Evolutionary conservation across 2,888 invertebrate genomes (phyloP).

Genomic region (Chelonus formosanus): DNA sequence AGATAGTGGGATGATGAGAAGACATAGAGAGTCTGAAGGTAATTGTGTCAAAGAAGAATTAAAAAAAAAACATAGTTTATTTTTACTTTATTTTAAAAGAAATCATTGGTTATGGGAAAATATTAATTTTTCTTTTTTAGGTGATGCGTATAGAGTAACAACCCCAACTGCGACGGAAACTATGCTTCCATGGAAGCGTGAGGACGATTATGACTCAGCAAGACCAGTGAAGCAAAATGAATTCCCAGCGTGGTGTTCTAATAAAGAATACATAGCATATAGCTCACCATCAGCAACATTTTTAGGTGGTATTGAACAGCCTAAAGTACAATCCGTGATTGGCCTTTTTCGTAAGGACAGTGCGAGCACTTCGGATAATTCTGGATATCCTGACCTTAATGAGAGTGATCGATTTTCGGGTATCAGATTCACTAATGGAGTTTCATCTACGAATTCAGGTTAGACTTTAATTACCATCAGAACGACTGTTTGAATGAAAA

Average conservation of each 20-base stretch:
- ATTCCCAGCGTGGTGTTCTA: conserved; percentile 95
- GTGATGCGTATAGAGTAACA: conserved; percentile 78
- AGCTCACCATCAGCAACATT: conserved; percentile 92
- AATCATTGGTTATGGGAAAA: too few relatives aligned
- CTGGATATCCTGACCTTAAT: conserved; percentile 66
- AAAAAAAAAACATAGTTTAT: too few relatives aligned
- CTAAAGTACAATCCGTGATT: conserved; percentile 87
- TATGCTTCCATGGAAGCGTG: conserved; percentile 91
- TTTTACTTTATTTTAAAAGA: too few relatives aligned
- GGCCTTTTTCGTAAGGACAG: conserved; percentile 88
- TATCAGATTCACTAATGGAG: conserved; percentile 64
- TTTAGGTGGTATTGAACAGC: conserved; percentile 88
- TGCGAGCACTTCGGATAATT: conserved; percentile 73
- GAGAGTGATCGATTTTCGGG: conserved; percentile 71
- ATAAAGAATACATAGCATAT: conserved; percentile 91
- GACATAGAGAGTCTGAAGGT: conserved; percentile 43
- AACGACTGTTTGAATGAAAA: too few relatives aligned
- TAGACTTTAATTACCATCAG: not conserved
- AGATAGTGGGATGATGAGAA: conserved; percentile 34
- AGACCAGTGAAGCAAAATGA: conserved; percentile 79
- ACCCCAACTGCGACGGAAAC: conserved; percentile 90
- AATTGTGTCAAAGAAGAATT: not conserved
- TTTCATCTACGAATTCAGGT: conserved; percentile 48
- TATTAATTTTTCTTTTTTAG: conserved; percentile 41
- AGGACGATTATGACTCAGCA: conserved; percentile 77